A percentile compares a stretch with the other conserved stretches of the same genome.
phyloP scores from a whole-genome alignment of 1,140 invertebrate species.

The Lordiphosa mommai region DNA sequence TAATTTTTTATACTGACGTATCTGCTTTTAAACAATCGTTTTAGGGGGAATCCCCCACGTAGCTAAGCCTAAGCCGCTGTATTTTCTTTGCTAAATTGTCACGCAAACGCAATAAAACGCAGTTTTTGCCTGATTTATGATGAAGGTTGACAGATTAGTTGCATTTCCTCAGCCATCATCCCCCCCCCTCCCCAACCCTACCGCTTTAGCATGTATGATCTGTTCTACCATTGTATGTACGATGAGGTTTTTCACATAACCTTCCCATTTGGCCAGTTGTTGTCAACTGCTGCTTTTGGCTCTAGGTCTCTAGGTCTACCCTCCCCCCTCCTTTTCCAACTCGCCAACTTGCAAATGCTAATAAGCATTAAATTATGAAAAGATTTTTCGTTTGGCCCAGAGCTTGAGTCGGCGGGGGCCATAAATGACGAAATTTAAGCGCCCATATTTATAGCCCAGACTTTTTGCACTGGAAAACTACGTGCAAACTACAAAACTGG shows the following conservation, averaged over 20 bases:
- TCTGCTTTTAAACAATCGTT: no score
- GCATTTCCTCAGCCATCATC: not conserved
- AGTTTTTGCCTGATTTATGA: constrained; percentile 42
- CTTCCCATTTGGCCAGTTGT: constrained; percentile 8
- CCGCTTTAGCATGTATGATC: not conserved
- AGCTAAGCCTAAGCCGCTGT: no score
- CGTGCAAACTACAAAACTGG: constrained; percentile 16
- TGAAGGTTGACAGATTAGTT: constrained; percentile 35
- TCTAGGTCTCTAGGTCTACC: not conserved
- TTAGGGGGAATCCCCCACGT: no score
- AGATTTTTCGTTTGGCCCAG: constrained; percentile 60
- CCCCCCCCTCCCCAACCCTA: not conserved
- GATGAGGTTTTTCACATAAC: constrained; percentile 8
- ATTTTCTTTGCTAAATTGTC: no score
- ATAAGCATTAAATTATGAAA: constrained; percentile 77
- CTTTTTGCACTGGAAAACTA: constrained; percentile 75
- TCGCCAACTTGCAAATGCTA: constrained; percentile 48
- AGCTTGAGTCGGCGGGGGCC: constrained; percentile 18
- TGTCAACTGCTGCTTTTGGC: constrained; percentile 9
- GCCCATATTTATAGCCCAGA: constrained; percentile 74
- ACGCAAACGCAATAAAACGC: constrained; percentile 8
- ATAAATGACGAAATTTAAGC: constrained; percentile 76
- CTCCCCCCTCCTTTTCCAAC: not conserved
- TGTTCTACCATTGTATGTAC: not conserved
- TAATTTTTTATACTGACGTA: no score